Conservation (phyloP, 2,113 vertebrate genomes). For the Syngnathus typhle region DNA sequence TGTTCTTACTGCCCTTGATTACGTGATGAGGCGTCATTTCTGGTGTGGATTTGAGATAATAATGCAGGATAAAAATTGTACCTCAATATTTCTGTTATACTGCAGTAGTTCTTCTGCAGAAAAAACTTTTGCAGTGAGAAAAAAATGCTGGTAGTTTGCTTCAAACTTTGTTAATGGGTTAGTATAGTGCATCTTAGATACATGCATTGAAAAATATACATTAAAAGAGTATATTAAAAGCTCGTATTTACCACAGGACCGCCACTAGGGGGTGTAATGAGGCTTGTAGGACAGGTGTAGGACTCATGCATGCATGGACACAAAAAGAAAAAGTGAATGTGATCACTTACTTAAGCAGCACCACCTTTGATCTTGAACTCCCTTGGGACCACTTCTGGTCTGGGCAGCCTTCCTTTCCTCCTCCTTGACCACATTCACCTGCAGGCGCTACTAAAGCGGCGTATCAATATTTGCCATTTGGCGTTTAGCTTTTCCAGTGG, state of each 20-base stretch:
- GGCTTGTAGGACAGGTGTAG: neutral
- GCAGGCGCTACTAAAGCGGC: slow-evolving; percentile 47
- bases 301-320: neutral
- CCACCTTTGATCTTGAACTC: neutral
- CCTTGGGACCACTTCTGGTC: slow-evolving; percentile 21
- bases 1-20: too few relatives aligned
- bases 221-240: too few relatives aligned
- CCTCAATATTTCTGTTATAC: too few relatives aligned
- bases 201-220: too few relatives aligned
- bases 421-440: slow-evolving; percentile 37
- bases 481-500: slow-evolving; percentile 71
- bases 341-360: slow-evolving; percentile 19
- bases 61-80: too few relatives aligned
- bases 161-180: too few relatives aligned
- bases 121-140: too few relatives aligned
- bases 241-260: neutral
- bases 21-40: too few relatives aligned
- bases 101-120: too few relatives aligned
- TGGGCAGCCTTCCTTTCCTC: slow-evolving; percentile 8
- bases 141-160: too few relatives aligned
- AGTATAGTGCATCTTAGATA: too few relatives aligned
- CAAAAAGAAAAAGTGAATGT: slow-evolving; percentile 7
- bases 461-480: slow-evolving; percentile 72
- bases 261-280: slow-evolving; percentile 72
- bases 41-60: too few relatives aligned